A percentile compares a stretch with the other conserved stretches of the same genome.
Evolutionary conservation across 1,140 invertebrate genomes (phyloP).

Genomic region (Leptinotarsa undecemlineata): DNA sequence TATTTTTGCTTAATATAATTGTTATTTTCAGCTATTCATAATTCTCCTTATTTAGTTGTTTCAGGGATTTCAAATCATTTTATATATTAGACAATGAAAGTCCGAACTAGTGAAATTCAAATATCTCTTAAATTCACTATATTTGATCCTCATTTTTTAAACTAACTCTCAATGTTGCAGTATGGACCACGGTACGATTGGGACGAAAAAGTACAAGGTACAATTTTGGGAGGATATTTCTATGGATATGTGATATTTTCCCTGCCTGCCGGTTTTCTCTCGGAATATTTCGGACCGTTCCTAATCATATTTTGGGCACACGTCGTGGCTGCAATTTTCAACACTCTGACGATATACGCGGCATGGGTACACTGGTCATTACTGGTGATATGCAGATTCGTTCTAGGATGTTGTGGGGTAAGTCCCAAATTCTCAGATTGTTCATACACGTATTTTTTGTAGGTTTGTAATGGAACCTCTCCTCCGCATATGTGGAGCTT

Average conservation of each 20-base stretch:
- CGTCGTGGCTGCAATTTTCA: slow-evolving; percentile 25
- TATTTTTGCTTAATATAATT: too few relatives aligned
- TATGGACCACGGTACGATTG: slow-evolving; percentile 59
- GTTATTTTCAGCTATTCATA: too few relatives aligned
- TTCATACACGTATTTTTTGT: too few relatives aligned
- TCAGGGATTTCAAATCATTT: too few relatives aligned
- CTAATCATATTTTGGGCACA: slow-evolving; percentile 22
- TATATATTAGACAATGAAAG: too few relatives aligned
- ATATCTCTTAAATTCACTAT: too few relatives aligned
- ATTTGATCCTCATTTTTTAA: too few relatives aligned
- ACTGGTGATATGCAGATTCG: slow-evolving; percentile 30
- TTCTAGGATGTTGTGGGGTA: slow-evolving; percentile 32
- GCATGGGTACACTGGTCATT: slow-evolving; percentile 28
- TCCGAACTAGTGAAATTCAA: too few relatives aligned
- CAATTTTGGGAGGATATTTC: slow-evolving; percentile 70
- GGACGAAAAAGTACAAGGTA: slow-evolving; percentile 64
- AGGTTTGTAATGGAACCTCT: too few relatives aligned
- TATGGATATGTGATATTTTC: slow-evolving; percentile 59
- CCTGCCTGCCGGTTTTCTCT: slow-evolving; percentile 49
- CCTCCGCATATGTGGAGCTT: too few relatives aligned
- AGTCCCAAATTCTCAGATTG: slow-evolving; percentile 13
- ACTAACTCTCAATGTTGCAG: slow-evolving; percentile 35
- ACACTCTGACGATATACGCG: slow-evolving; percentile 27
- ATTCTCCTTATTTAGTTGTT: too few relatives aligned
- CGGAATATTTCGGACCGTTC: slow-evolving; percentile 55